Conservation (phyloP, 1,140 invertebrate species). For the Bombus confusus region DNA sequence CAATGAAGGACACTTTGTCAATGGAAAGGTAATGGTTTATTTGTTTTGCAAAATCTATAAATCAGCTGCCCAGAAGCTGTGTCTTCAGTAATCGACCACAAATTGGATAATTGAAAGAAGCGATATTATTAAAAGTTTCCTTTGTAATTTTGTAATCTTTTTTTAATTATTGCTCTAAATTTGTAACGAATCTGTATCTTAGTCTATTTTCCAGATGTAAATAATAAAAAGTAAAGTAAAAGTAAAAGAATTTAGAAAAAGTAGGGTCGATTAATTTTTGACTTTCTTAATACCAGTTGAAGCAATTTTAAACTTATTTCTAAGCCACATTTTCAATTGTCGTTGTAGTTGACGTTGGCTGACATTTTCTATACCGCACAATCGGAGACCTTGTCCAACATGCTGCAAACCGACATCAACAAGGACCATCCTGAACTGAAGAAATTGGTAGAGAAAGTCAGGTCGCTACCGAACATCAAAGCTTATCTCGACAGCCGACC, state of each 20-base stretch:
- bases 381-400: neutral
- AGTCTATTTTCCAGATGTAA: neutral
- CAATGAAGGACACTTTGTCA: slow-evolving; percentile 47
- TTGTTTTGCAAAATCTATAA: neutral
- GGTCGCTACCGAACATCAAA: slow-evolving; percentile 85
- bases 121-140: too few relatives aligned
- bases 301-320: neutral
- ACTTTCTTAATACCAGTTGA: neutral
- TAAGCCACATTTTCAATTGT: neutral
- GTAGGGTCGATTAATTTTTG: neutral
- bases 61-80: neutral
- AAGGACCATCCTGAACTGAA: slow-evolving; percentile 40
- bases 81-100: too few relatives aligned
- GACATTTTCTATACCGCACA: slow-evolving; percentile 30
- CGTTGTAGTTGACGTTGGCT: slow-evolving; percentile 51
- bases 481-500: slow-evolving; percentile 86
- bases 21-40: slow-evolving; percentile 49
- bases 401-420: neutral
- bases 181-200: neutral
- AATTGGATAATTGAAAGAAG: too few relatives aligned
- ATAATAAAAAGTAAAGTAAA: neutral
- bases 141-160: too few relatives aligned
- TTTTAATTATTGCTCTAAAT: neutral
- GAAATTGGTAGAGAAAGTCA: slow-evolving; percentile 76
- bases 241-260: neutral